Evolutionary conservation across 2,113 vertebrate species (phyloP).

Genomic region (Hippoglossus stenolepis): DNA sequence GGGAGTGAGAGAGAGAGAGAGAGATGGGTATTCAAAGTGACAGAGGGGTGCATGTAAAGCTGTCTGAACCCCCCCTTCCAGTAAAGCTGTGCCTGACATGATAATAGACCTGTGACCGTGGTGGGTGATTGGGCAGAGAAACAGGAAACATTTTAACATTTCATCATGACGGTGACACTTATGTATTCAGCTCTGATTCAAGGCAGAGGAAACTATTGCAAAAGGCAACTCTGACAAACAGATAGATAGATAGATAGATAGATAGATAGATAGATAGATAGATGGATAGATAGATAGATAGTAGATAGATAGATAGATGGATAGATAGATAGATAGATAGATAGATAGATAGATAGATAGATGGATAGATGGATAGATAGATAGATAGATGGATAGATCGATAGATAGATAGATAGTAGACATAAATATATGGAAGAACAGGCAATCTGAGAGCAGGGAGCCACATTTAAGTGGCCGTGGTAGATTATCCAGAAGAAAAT

Average conservation of each 20-base stretch:
- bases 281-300: too few species aligned
- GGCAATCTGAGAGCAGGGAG: too few species aligned
- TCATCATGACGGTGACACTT: slow-evolving; percentile 37
- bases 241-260: not conserved
- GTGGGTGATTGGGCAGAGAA: slow-evolving; percentile 24
- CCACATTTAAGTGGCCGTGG: too few species aligned
- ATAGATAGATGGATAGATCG: too few species aligned
- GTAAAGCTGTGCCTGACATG: slow-evolving; percentile 61
- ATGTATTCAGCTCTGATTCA: slow-evolving; percentile 6
- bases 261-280: not conserved
- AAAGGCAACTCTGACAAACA: not conserved
- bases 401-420: not conserved
- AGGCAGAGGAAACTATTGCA: slow-evolving; percentile 1
- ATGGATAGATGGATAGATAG: too few species aligned
- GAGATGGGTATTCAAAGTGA: slow-evolving; percentile 40
- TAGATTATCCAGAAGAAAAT: too few species aligned
- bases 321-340: too few species aligned
- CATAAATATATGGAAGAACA: too few species aligned
- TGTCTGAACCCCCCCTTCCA: slow-evolving; percentile 25
- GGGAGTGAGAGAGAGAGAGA: slow-evolving; percentile 5
- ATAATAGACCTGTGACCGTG: slow-evolving; percentile 56
- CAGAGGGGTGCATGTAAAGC: slow-evolving; percentile 49
- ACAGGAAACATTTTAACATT: slow-evolving; percentile 37
- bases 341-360: too few species aligned
- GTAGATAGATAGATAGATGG: too few species aligned